A percentile compares a stretch with the other conserved stretches of the same genome.
These are phyloP conservation scores for Amphipyra berbera DNA, from an alignment of 2,888 invertebrate genomes.

Conservation along the genomic window DNA sequence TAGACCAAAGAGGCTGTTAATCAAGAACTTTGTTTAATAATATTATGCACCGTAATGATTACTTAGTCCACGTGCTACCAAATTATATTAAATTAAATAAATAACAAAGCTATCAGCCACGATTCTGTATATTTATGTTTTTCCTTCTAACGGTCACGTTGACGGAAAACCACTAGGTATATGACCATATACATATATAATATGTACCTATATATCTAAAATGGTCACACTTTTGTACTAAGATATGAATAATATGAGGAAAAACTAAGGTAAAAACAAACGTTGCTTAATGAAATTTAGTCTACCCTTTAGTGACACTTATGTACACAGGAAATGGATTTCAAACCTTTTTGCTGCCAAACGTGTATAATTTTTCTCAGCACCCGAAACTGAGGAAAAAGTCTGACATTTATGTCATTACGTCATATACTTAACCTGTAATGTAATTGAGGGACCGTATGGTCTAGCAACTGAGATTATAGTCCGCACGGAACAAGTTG, in stretches of 20 bases:
- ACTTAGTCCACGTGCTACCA: too few relatives aligned
- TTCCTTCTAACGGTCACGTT: conserved; percentile 49
- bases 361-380: neutral
- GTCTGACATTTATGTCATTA: neutral
- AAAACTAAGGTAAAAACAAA: conserved; percentile 17
- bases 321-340: conserved; percentile 12
- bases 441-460: neutral
- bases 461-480: neutral
- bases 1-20: too few relatives aligned
- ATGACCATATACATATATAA: too few relatives aligned
- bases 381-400: neutral
- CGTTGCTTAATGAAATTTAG: conserved; percentile 24
- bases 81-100: conserved; percentile 7
- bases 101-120: conserved; percentile 18
- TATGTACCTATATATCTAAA: too few relatives aligned
- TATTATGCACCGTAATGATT: too few relatives aligned
- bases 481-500: too few relatives aligned
- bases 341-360: conserved; percentile 16
- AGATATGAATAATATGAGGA: conserved; percentile 39
- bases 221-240: conserved; percentile 1
- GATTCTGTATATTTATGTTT: conserved; percentile 19
- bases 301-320: conserved; percentile 7
- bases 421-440: neutral
- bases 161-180: conserved; percentile 40
- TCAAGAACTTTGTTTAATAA: too few relatives aligned